Conservation (phyloP, 2,797 vertebrate species). For the Decapterus maruadsi region DNA sequence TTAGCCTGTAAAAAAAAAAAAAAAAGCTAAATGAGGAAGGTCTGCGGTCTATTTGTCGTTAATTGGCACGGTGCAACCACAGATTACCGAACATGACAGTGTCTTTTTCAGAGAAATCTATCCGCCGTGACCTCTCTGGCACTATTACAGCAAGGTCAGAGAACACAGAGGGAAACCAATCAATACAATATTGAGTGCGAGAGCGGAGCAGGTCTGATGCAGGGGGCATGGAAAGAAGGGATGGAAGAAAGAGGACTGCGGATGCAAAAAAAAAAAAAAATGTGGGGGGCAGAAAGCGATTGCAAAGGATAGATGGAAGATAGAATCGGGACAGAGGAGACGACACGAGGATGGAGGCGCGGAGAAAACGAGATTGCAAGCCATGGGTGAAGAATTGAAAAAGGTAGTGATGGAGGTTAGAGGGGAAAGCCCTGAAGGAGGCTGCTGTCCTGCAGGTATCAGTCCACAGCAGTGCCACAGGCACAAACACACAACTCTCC, state of each 20-base stretch:
- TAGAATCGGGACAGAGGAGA: constrained; percentile 8
- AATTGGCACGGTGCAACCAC: constrained; percentile 79
- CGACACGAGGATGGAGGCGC: neutral
- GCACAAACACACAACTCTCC: constrained; percentile 55
- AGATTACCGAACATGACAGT: constrained; percentile 83
- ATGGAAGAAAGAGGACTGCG: constrained; percentile 23
- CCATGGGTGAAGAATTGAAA: constrained; percentile 45
- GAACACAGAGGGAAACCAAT: constrained; percentile 81
- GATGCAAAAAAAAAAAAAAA: constrained; percentile 22
- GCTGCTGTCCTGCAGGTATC: constrained; percentile 59
- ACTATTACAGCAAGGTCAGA: constrained; percentile 85
- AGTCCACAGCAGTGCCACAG: constrained; percentile 56
- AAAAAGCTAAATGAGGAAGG: constrained; percentile 57
- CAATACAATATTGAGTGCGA: constrained; percentile 79
- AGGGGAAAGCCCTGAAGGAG: constrained; percentile 49
- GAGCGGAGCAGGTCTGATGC: constrained; percentile 54
- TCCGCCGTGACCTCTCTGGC: constrained; percentile 77
- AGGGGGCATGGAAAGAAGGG: constrained; percentile 23
- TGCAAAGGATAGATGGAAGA: constrained; percentile 16
- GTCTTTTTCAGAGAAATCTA: constrained; percentile 83
- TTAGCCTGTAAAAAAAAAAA: constrained; percentile 33
- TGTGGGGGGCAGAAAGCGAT: constrained; percentile 1
- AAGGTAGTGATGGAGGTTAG: constrained; percentile 38
- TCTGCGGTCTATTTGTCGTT: constrained; percentile 68
- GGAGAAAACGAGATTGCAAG: constrained; percentile 32